phyloP scores from a whole-genome alignment of 2,888 invertebrate genomes.

The Drosophila lacicola region DNA sequence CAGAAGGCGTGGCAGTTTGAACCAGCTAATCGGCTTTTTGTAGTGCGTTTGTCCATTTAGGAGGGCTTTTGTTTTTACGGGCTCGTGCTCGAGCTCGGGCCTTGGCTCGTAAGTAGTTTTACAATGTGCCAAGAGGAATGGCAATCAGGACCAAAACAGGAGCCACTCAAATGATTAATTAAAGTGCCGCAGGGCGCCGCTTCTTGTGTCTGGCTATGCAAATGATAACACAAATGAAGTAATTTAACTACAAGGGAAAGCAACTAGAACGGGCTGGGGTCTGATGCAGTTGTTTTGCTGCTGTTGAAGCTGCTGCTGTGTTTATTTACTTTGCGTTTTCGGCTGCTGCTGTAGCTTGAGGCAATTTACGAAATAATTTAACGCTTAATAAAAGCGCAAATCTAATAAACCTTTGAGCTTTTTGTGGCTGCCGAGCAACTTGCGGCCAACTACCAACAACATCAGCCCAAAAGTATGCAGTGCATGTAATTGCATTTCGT shows the following conservation, averaged over 20 bases:
- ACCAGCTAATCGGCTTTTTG: constrained; percentile 75
- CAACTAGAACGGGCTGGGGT: not conserved
- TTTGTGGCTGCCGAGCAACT: constrained; percentile 67
- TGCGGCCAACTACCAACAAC: constrained; percentile 41
- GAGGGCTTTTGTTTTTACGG: constrained; percentile 30
- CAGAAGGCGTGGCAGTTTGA: constrained; percentile 59
- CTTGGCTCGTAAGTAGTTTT: constrained; percentile 64
- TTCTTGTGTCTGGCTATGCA: constrained; percentile 61
- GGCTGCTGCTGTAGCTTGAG: constrained; percentile 52
- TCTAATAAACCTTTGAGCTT: constrained; percentile 81
- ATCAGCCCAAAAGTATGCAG: constrained; percentile 65
- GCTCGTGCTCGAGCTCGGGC: not conserved
- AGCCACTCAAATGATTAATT: constrained; percentile 76
- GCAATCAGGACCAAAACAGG: constrained; percentile 19
- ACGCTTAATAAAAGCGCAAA: constrained; percentile 79
- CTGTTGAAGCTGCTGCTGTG: constrained; percentile 35
- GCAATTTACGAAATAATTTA: constrained; percentile 80
- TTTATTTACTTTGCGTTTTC: constrained; percentile 71
- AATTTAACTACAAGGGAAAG: constrained; percentile 40
- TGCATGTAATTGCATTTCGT: constrained; percentile 76
- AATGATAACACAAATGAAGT: constrained; percentile 76
- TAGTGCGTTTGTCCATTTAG: constrained; percentile 41
- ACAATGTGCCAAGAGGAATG: constrained; percentile 34
- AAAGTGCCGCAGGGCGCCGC: constrained; percentile 69
- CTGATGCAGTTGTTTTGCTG: not conserved